Evolutionary conservation across 2,888 invertebrate species (phyloP).

Genomic region (Keiferia lycopersicella): DNA sequence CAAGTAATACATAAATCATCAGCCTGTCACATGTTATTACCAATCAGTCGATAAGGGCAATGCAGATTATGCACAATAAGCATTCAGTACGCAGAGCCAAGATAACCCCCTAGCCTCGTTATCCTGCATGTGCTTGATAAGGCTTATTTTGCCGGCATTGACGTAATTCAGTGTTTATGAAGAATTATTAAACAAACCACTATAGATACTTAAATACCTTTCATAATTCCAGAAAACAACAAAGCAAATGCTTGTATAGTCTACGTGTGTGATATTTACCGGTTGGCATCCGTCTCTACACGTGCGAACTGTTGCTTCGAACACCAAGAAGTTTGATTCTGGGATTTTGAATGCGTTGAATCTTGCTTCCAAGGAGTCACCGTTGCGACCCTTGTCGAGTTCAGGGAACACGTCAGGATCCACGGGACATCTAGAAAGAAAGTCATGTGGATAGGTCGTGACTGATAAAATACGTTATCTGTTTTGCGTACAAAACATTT

Average conservation of each 20-base stretch:
- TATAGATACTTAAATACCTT: slow-evolving; percentile 21
- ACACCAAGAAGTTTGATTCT: slow-evolving; percentile 95
- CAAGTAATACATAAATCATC: slow-evolving; percentile 30
- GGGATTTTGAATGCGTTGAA: slow-evolving; percentile 97
- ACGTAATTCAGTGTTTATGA: slow-evolving; percentile 50
- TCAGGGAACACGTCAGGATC: slow-evolving; percentile 96
- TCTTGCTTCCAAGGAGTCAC: slow-evolving; percentile 93
- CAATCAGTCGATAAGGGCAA: slow-evolving; percentile 33
- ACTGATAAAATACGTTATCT: neutral
- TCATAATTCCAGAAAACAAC: slow-evolving; percentile 24
- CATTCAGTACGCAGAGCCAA: neutral
- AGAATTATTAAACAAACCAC: slow-evolving; percentile 30
- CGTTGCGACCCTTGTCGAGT: slow-evolving; percentile 90
- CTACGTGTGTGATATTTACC: slow-evolving; percentile 55
- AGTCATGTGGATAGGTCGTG: slow-evolving; percentile 10
- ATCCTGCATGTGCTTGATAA: slow-evolving; percentile 45
- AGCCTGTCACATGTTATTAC: slow-evolving; percentile 19
- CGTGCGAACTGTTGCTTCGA: slow-evolving; percentile 94
- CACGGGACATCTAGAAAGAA: slow-evolving; percentile 88
- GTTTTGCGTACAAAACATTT: neutral
- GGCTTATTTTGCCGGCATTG: slow-evolving; percentile 49
- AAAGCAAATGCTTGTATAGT: neutral
- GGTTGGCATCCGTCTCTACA: slow-evolving; percentile 95
- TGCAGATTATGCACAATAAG: slow-evolving; percentile 37
- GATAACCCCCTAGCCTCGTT: slow-evolving; percentile 47